Evolutionary conservation across 2,113 vertebrate species (phyloP).

Genomic region (Gavia stellata): DNA sequence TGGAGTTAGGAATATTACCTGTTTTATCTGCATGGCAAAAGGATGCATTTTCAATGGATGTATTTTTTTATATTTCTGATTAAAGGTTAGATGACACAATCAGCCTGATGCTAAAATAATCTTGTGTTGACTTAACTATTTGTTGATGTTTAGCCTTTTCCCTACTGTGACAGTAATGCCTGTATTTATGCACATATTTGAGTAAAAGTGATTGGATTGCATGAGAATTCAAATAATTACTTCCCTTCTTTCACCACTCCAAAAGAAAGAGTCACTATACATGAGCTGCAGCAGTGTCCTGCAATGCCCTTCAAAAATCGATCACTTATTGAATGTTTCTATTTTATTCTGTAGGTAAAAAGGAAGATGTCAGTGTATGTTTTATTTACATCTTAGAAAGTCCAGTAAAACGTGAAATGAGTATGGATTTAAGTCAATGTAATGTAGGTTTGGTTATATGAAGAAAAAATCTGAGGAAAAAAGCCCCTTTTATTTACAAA

Average conservation of each 20-base stretch:
- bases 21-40: neutral
- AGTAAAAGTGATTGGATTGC: neutral
- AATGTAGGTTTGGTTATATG: neutral
- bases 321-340: neutral
- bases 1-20: neutral
- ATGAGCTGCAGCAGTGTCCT: neutral
- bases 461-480: neutral
- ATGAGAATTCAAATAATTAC: neutral
- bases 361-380: neutral
- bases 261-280: neutral
- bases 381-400: neutral
- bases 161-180: neutral
- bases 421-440: neutral
- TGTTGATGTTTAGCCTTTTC: neutral
- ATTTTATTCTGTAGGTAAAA: neutral
- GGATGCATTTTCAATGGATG: neutral
- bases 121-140: neutral
- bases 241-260: neutral
- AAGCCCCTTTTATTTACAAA: neutral
- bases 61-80: neutral
- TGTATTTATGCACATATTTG: neutral
- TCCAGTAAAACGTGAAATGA: neutral
- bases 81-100: neutral
- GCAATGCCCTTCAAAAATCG: neutral
- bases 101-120: neutral